Conservation (phyloP, 2,888 invertebrate species). For the Andrena minutula region DNA sequence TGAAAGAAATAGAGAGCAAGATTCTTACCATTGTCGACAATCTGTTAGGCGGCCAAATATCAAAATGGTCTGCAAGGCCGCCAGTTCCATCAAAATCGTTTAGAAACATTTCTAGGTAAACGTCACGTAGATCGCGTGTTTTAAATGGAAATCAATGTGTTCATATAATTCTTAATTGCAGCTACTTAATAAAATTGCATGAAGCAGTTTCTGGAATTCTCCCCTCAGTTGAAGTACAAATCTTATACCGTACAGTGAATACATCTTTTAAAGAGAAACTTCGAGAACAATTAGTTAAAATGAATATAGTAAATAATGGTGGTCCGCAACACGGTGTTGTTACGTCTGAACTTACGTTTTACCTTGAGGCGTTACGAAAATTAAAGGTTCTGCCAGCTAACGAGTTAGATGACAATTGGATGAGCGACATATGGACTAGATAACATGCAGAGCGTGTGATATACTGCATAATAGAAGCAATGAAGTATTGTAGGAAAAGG, state of each 20-base stretch:
- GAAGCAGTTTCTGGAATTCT: slow-evolving; percentile 95
- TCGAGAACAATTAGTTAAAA: slow-evolving; percentile 92
- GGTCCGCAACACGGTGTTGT: slow-evolving; percentile 98
- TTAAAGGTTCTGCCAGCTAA: slow-evolving; percentile 91
- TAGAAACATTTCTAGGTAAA: slow-evolving; percentile 91
- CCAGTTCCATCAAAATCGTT: slow-evolving; percentile 97
- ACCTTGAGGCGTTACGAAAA: slow-evolving; percentile 93
- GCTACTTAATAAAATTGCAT: slow-evolving; percentile 95
- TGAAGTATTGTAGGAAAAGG: slow-evolving; percentile 79
- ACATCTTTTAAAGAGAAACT: slow-evolving; percentile 94
- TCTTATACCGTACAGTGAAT: slow-evolving; percentile 92
- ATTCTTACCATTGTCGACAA: slow-evolving; percentile 95
- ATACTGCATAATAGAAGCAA: slow-evolving; percentile 83
- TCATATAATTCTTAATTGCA: slow-evolving; percentile 80
- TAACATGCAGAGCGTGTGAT: slow-evolving; percentile 86
- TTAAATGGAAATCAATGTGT: not conserved
- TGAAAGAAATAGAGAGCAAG: slow-evolving; percentile 96
- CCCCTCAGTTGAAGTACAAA: slow-evolving; percentile 91
- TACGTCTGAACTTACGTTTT: slow-evolving; percentile 96
- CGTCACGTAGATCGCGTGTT: not conserved
- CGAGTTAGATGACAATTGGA: slow-evolving; percentile 90
- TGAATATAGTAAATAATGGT: slow-evolving; percentile 97
- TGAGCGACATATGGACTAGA: slow-evolving; percentile 94
- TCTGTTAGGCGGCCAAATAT: slow-evolving; percentile 92
- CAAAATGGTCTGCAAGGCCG: slow-evolving; percentile 96